Evolutionary conservation across 2,888 invertebrate genomes (phyloP).

Genomic region (Cepaea hortensis): DNA sequence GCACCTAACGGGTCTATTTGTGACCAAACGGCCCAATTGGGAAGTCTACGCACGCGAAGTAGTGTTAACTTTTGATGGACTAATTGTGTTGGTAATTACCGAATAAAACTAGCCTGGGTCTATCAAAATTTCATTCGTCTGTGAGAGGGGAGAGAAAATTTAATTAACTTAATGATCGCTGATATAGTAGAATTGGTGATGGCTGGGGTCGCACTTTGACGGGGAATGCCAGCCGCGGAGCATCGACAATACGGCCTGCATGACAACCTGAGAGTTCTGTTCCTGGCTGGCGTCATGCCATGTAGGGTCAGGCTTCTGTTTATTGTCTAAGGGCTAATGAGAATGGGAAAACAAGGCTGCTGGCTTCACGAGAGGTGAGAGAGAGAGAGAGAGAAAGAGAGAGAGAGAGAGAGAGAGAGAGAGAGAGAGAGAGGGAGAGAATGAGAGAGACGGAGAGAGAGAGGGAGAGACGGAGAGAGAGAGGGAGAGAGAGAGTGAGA

Average conservation of each 20-base stretch:
- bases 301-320: neutral
- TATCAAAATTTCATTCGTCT: constrained; percentile 35
- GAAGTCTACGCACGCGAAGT: constrained; percentile 32
- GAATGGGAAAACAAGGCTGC: neutral
- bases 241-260: neutral
- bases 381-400: neutral
- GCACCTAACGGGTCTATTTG: constrained; percentile 47
- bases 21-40: constrained; percentile 15
- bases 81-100: constrained; percentile 41
- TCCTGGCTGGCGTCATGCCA: constrained; percentile 1
- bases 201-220: neutral
- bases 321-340: neutral
- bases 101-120: constrained; percentile 9
- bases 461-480: neutral
- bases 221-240: neutral
- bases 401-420: neutral
- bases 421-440: neutral
- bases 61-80: constrained; percentile 45
- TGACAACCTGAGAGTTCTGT: neutral
- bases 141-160: constrained; percentile 23
- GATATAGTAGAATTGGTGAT: constrained; percentile 4
- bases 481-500: neutral
- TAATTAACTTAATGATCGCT: constrained; percentile 49
- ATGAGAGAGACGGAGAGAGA: neutral
- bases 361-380: neutral